Base-by-base conservation (phyloP, 2,797 vertebrate genomes). In the Cetoscarus ocellatus region DNA sequence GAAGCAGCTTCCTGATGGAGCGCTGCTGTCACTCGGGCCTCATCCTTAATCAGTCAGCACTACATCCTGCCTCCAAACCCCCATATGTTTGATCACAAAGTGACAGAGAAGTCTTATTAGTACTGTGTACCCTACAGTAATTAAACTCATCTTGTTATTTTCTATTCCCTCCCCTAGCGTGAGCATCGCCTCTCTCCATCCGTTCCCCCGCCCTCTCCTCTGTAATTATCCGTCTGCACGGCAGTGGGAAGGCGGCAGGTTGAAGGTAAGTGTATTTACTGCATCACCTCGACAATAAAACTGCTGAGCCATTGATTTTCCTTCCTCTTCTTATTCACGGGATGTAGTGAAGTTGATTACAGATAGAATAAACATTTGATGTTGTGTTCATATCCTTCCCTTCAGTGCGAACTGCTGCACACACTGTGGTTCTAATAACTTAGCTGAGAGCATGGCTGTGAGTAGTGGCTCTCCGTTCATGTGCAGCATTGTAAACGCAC, bases 201-300 rank as follows among this genome's bases (percentile, higher is more conserved):
- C 40, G 4, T 61, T 36, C 58, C 61, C 76, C 19, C 59, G 65
- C 74, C 69, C 60, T 75, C 15, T 36, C 70, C 15, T 36, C 70
- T 61, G 38, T 90, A 84, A 90, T 88, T 79, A 85, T 67, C 80
- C 66, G 51, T 77, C 80, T 71, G 64, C 18, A 62, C 62, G 62
- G 65, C 84, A 27, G 57, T 45, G 53, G 86, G 86, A 88, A 88
- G 79, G 61, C 59, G 55, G 62, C 58, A 66, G 75, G 77, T 67
- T 88, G 74, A 92, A 94, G 88, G 86, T 95, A 92, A 92, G 90
- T 91, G 79, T 92, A 80, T 94, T 94, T 95, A 93, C 93, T 92
- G 79, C 73, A 51, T 77, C 55, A 70, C 56, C 45, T 87, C 86
- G 83, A 91, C 86, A 93, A 94, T 72, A 80, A 92, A 86, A 86